A percentile compares a stretch with the other conserved stretches of the same genome.
These are phyloP conservation scores for Numenius phaeopus DNA, from an alignment of 2,797 vertebrate species.

Conservation along the genomic window DNA sequence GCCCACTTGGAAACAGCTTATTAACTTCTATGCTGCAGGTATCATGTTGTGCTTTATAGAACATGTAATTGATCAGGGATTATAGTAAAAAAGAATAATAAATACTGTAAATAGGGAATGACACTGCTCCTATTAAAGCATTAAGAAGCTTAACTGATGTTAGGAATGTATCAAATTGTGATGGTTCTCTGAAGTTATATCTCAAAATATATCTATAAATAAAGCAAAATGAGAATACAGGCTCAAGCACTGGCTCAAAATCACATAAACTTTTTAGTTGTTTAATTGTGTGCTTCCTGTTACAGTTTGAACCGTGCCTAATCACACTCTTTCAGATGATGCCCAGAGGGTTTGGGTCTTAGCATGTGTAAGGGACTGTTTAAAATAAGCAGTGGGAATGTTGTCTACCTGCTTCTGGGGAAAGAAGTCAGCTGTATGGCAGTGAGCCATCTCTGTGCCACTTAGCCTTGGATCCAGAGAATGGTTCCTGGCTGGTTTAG, in stretches of 20 bases:
- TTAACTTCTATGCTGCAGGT: background rate
- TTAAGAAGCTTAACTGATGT: background rate
- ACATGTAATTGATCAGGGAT: background rate
- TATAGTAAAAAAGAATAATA: background rate
- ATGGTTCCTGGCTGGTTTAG: background rate
- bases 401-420: background rate
- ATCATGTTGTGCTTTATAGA: background rate
- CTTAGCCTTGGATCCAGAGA: background rate
- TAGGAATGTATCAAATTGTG: background rate
- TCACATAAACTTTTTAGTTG: background rate
- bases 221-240: background rate
- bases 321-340: background rate
- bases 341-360: background rate
- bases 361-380: background rate
- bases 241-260: background rate
- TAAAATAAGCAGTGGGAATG: background rate
- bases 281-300: background rate
- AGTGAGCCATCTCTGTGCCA: background rate
- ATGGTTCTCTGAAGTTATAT: background rate
- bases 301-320: background rate
- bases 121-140: background rate
- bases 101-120: background rate
- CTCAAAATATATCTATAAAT: background rate
- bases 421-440: background rate
- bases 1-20: background rate